Evolutionary conservation across 2,797 vertebrate species (phyloP), one percentile per base, ranked within the genome.

Genomic region (Parauchenoglanis ngamensis): DNA sequence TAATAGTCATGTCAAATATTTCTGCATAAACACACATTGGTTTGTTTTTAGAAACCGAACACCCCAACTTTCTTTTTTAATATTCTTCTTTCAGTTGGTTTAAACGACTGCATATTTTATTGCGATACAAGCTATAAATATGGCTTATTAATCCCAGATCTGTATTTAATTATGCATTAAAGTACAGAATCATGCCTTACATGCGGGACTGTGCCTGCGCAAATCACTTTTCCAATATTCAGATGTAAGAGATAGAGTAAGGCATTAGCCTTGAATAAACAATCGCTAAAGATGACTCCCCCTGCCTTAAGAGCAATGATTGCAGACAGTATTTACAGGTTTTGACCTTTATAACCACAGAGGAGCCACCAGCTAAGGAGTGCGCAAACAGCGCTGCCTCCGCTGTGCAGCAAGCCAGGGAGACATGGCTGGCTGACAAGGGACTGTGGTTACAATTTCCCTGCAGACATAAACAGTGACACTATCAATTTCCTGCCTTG

Each of bases 391-490:
- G 63, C 59, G 21, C 78, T 78, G 59, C 61, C 81, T 68, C 81
- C 49, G 87, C 83, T 79, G 82, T 77, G 54, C 86, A 84, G 68
- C 19, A 59, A 52, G 88, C 86, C 87, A 88, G 85, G 21, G 68
- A 0, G 21, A 85, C 84, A 68, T 92, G 93, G 92, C 94, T 91
- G 13, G 0, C 91, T 93, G 92, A 94, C 93, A 94, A 80, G 78
- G 86, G 35, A 81, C 89, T 28, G 56, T 83, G 90, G 93, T 93
- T 93, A 92, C 90, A 91, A 91, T 92, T 94, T 94, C 93, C 91
- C 92, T 92, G 88, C 91, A 94, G 93, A 94, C 93, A 91, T 93
- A 94, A 94, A 94, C 94, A 95, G 88, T 93, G 94, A 94, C 95
- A 95, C 94, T 92, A 93, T 91, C 17, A 91, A 93, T 95, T 95